Base-by-base conservation (phyloP, 2,888 invertebrate genomes). In the Calameuta filiformis region DNA sequence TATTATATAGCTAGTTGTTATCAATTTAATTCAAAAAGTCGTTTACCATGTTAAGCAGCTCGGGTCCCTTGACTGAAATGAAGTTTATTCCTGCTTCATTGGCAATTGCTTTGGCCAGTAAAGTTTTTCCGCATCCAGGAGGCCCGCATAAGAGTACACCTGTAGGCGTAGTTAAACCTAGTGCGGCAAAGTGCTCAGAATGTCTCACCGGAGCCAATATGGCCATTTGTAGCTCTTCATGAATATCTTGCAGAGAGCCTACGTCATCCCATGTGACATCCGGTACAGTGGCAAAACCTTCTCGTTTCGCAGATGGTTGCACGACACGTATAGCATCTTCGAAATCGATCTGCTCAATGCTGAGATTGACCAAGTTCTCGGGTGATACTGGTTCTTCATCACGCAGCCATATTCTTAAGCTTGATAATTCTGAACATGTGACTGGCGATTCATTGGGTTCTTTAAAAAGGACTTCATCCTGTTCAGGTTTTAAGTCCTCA, bases 51-150 rank as follows among this genome's bases (percentile, higher is more conserved):
- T 98, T 99, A 79, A 99, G 93, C 77, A 99, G 92, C 92, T 99
- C 99, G 0, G 99, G 99, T 30, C 99, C 99, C 92, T 99, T 99
- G 1, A 99, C 98, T 11, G 98, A 98, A 86, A 99, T 98, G 87
- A 99, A 99, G 92, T 99, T 99, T 69, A 99, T 97, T 56, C 98
- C 98, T 69, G 99, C 98, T 92, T 99, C 99, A 92, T 99, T 99
- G 0, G 99, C 99, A 69, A 99, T 96, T 35, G 99, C 99, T 93
- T 99, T 99, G 1, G 99, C 99, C 76, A 99, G 92, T 37, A 99
- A 93, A 0, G 99, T 99, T 93, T 99, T 99, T 75, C 97, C 97
- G 90, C 97, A 97, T 77, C 99, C 99, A 9, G 99, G 99, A 11
- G 99, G 99, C 0, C 99, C 99, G 91, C 98, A 99, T 3, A 99